These are phyloP conservation scores for Caenorhabditis becei DNA, from an alignment of 2,888 invertebrate genomes.

Conservation along the genomic window DNA sequence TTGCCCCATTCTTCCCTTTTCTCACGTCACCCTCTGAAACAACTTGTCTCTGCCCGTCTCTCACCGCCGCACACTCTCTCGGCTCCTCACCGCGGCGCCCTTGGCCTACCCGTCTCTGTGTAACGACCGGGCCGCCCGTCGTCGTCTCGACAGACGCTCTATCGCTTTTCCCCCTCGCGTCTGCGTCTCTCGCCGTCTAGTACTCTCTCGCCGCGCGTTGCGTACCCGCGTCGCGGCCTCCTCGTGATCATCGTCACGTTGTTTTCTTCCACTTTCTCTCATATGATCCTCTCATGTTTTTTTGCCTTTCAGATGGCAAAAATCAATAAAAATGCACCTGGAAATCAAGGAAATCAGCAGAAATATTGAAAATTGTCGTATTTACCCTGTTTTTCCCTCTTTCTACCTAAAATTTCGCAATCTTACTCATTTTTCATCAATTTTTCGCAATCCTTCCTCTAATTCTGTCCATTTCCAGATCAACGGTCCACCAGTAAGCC, in stretches of 20 bases:
- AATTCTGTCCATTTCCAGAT: slow-evolving; percentile 28
- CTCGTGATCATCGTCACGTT: slow-evolving; percentile 6
- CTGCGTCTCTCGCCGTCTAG: slow-evolving; percentile 8
- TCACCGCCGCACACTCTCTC: background rate
- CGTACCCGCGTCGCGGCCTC: slow-evolving; percentile 45
- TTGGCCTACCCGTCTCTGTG: background rate
- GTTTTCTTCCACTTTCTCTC: background rate
- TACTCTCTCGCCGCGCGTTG: slow-evolving; percentile 12
- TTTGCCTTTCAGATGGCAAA: background rate
- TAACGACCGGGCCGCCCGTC: background rate
- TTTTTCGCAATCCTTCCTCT: slow-evolving; percentile 17
- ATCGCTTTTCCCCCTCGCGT: background rate
- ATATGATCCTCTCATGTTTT: background rate
- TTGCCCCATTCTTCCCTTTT: background rate
- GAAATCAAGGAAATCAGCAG: too few relatives aligned
- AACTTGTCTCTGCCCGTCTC: background rate
- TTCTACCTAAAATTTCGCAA: slow-evolving; percentile 5
- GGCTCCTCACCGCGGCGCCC: background rate
- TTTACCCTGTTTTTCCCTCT: too few relatives aligned
- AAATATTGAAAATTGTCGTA: too few relatives aligned
- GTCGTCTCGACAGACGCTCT: background rate
- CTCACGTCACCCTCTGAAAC: background rate
- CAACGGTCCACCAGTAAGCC: slow-evolving; percentile 38
- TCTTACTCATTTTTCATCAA: background rate
- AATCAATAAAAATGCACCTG: too few relatives aligned